Conservation (phyloP, 2,888 invertebrate species). For the Habrosyne pyritoides region DNA sequence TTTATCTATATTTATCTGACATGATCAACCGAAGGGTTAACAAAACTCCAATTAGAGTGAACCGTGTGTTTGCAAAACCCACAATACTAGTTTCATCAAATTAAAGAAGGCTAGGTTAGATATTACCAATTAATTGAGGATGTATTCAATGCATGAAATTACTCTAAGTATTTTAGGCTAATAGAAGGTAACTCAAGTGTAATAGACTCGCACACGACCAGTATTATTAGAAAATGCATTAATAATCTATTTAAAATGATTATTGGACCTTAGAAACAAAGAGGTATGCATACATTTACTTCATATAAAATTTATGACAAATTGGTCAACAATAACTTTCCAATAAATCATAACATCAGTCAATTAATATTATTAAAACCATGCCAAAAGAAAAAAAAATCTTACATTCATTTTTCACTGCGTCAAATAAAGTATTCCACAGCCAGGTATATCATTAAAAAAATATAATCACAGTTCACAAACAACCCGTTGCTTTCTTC, state of each 20-base stretch:
- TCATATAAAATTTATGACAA: too few relatives aligned
- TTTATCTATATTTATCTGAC: too few relatives aligned
- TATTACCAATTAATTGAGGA: not conserved
- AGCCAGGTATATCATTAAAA: conserved; percentile 2
- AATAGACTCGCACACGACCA: not conserved
- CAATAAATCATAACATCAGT: not conserved
- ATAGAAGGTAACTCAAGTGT: not conserved
- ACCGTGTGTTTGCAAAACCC: not conserved
- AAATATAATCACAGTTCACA: conserved; percentile 24
- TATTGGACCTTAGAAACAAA: too few relatives aligned
- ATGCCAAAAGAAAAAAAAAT: conserved; percentile 13
- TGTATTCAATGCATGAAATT: not conserved
- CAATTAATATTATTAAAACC: not conserved
- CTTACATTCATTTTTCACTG: conserved; percentile 49
- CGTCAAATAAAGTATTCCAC: conserved; percentile 7
- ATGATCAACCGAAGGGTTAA: not conserved
- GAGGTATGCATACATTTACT: too few relatives aligned
- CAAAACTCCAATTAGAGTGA: not conserved
- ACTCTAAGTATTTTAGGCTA: not conserved
- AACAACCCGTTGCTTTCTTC: conserved; percentile 30
- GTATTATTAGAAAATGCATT: not conserved
- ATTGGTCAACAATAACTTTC: not conserved
- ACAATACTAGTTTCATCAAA: not conserved
- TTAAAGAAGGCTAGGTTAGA: not conserved
- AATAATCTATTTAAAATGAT: too few relatives aligned